phyloP scores from a whole-genome alignment of 2,888 invertebrate species.

The Drosophila subquinaria region DNA sequence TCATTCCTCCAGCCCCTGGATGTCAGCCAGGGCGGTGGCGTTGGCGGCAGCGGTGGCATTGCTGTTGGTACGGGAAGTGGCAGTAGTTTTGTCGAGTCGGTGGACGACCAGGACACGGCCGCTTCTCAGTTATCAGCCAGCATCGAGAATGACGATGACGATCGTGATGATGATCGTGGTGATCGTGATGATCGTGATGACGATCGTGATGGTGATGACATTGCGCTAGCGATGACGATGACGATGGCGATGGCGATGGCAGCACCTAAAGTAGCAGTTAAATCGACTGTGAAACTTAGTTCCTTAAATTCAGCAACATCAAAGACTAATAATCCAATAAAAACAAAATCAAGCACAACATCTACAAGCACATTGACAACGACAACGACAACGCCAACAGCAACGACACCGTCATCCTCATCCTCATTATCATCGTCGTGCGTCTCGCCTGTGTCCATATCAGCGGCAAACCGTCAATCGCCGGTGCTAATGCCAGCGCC shows the following conservation, averaged over 20 bases:
- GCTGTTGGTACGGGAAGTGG: background rate
- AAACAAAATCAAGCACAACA: constrained; percentile 21
- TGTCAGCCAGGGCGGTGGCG: constrained; percentile 49
- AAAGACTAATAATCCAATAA: constrained; percentile 79
- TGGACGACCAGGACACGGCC: background rate
- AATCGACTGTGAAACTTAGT: constrained; percentile 68
- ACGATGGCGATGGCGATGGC: constrained; percentile 21
- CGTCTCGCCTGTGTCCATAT: constrained; percentile 41
- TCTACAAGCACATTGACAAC: background rate
- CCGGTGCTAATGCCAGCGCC: constrained; percentile 27
- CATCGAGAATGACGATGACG: background rate
- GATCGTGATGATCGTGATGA: background rate
- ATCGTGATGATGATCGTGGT: too few species aligned
- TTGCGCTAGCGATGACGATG: constrained; percentile 15
- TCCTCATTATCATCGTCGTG: constrained; percentile 20
- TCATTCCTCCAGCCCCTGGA: constrained; percentile 97
- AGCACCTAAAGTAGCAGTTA: constrained; percentile 51
- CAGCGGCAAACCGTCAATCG: constrained; percentile 45
- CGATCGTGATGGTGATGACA: constrained; percentile 13
- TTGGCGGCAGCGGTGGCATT: too few species aligned
- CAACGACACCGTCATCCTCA: constrained; percentile 15
- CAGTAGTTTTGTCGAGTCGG: background rate
- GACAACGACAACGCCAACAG: constrained; percentile 16
- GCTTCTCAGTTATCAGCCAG: background rate
- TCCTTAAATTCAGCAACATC: constrained; percentile 82